These are phyloP conservation scores for Phania funesta DNA, from an alignment of 2,888 invertebrate species.

Conservation along the genomic window DNA sequence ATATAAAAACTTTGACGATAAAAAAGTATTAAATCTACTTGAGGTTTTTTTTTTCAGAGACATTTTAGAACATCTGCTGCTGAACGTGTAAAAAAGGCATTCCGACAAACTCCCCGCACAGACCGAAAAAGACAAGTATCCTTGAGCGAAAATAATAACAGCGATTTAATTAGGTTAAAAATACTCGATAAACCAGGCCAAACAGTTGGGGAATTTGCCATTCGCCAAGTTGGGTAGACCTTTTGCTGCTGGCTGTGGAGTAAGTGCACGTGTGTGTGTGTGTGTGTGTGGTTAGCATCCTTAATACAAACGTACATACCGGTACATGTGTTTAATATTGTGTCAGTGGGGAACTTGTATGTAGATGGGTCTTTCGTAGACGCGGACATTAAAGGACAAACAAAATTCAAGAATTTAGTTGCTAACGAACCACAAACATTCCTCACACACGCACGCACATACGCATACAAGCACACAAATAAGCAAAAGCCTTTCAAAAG, in stretches of 20 bases:
- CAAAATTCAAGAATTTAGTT: slow-evolving; percentile 44
- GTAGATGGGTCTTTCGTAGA: background rate
- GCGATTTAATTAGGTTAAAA: slow-evolving; percentile 75
- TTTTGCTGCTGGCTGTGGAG: background rate
- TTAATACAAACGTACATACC: background rate
- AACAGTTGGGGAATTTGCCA: slow-evolving; percentile 31
- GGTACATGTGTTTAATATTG: background rate
- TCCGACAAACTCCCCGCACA: background rate
- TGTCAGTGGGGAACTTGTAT: background rate
- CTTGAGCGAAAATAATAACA: slow-evolving; percentile 65
- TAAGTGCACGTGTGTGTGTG: background rate
- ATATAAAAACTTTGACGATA: slow-evolving; percentile 21
- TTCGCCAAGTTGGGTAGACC: background rate
- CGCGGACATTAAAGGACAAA: slow-evolving; percentile 40
- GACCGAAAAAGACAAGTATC: slow-evolving; percentile 1
- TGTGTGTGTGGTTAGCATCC: background rate
- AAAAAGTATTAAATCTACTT: slow-evolving; percentile 49
- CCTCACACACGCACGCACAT: background rate
- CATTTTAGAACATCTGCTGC: slow-evolving; percentile 42
- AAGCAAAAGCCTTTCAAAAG: background rate
- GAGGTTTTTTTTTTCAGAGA: background rate
- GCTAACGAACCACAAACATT: slow-evolving; percentile 51
- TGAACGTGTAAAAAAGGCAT: background rate
- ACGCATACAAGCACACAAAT: background rate
- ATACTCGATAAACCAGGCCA: slow-evolving; percentile 54